Evolutionary conservation across 2,797 vertebrate genomes (phyloP).

Genomic region (Scolopax bukidnonensis): DNA sequence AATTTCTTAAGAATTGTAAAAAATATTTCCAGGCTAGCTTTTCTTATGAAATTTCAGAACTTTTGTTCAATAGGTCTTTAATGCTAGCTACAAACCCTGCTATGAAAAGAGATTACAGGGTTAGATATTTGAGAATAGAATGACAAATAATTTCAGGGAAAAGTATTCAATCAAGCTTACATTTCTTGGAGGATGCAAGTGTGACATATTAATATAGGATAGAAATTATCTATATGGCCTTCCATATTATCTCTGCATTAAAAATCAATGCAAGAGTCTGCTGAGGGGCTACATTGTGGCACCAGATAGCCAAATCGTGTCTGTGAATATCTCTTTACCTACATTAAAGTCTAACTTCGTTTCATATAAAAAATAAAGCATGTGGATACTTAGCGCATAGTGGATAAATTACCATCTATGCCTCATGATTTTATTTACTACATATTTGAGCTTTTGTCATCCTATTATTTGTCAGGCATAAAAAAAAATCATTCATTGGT

Average conservation of each 20-base stretch:
- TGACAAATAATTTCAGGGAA: conserved; percentile 40
- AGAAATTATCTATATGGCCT: neutral
- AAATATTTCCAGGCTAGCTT: neutral
- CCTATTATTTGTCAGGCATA: neutral
- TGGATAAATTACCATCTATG: neutral
- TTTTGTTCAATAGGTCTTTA: neutral
- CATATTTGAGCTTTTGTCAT: neutral
- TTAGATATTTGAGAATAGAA: conserved; percentile 16
- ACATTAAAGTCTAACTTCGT: neutral
- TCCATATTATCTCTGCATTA: neutral
- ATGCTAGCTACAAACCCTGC: neutral
- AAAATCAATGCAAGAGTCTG: neutral
- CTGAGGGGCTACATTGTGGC: neutral
- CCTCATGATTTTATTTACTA: neutral
- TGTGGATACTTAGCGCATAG: neutral
- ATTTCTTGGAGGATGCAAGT: conserved; percentile 37
- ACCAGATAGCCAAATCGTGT: neutral
- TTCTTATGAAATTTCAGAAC: conserved; percentile 6
- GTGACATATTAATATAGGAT: neutral
- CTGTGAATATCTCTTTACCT: neutral
- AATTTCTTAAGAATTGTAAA: neutral
- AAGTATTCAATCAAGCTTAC: neutral
- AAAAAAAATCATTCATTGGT: neutral
- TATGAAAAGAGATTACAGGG: neutral
- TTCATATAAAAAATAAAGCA: neutral